Evolutionary conservation across 2,797 vertebrate species (phyloP).

Genomic region (Spheniscus humboldti): DNA sequence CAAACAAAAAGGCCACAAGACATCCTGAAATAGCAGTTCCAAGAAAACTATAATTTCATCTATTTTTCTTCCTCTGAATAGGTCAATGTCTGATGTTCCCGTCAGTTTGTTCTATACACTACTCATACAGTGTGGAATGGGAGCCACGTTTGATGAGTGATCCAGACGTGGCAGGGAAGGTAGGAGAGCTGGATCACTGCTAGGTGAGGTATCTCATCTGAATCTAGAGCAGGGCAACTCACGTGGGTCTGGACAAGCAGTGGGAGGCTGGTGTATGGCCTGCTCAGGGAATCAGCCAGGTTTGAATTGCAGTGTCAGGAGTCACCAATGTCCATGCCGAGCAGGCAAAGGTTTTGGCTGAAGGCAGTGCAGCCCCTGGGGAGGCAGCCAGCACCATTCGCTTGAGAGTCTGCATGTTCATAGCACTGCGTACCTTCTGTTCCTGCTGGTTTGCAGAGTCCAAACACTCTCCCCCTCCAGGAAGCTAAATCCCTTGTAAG

Average conservation of each 20-base stretch:
- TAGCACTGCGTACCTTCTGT: neutral
- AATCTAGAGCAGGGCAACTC: neutral
- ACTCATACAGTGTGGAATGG: neutral
- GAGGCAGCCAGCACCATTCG: neutral
- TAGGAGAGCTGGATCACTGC: neutral
- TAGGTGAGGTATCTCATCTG: neutral
- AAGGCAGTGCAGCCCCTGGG: neutral
- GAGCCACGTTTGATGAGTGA: neutral
- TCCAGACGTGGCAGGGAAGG: neutral
- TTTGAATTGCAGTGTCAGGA: neutral
- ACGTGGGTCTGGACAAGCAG: neutral
- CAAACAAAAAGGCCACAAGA: neutral
- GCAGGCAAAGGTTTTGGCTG: neutral
- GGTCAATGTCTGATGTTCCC: neutral
- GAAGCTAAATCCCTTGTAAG: neutral
- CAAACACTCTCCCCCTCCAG: neutral
- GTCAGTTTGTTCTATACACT: neutral
- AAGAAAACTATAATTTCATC: neutral
- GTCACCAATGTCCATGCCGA: neutral
- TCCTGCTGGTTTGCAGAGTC: neutral
- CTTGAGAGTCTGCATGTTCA: neutral
- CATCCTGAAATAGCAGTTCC: constrained; percentile 12
- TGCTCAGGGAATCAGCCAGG: neutral
- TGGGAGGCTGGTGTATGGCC: neutral
- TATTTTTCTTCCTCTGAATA: neutral